These are phyloP conservation scores for Temnothorax curvispinosus DNA, from an alignment of 1,140 invertebrate genomes.

Conservation along the genomic window DNA sequence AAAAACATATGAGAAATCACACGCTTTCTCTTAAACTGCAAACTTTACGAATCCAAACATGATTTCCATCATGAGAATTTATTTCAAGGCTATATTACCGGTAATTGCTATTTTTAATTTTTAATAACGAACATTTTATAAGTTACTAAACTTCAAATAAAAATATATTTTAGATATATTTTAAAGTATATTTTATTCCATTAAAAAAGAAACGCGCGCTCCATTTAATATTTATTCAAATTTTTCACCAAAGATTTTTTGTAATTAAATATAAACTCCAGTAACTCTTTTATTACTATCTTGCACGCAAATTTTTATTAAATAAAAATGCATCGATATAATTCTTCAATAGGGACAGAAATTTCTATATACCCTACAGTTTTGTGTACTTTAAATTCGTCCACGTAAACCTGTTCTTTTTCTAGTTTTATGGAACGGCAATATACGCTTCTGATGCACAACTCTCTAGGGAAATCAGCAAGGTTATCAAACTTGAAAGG, in stretches of 20 bases:
- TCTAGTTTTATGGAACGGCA: background rate
- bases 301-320: background rate
- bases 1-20: background rate
- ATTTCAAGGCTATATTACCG: background rate
- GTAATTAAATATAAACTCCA: background rate
- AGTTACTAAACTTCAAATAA: background rate
- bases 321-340: background rate
- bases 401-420: background rate
- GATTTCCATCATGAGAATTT: background rate
- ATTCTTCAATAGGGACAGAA: background rate
- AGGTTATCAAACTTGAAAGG: conserved; percentile 42
- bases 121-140: background rate
- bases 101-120: background rate
- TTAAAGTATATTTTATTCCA: background rate
- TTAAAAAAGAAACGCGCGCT: background rate
- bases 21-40: background rate
- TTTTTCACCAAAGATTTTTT: background rate
- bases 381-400: conserved; percentile 9
- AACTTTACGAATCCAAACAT: background rate
- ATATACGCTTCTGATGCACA: conserved; percentile 29
- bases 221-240: background rate
- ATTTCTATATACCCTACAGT: background rate
- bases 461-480: conserved; percentile 55
- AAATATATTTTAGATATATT: background rate
- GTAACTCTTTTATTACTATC: background rate